phyloP scores from a whole-genome alignment of 2,888 invertebrate genomes.

The Melieria omissa region DNA sequence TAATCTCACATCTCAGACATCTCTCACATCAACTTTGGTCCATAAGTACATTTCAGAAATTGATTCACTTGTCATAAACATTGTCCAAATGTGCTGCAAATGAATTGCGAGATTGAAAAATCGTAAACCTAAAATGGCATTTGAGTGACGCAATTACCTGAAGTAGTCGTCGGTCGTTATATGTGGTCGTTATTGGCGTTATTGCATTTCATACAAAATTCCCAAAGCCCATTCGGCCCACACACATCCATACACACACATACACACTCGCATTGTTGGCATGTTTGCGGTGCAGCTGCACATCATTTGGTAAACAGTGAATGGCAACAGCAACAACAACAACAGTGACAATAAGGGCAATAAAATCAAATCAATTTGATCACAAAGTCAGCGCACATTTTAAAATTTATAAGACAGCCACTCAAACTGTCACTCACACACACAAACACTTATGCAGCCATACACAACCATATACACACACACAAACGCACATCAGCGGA shows the following conservation, averaged over 20 bases:
- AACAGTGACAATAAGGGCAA: not conserved
- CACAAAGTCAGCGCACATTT: not conserved
- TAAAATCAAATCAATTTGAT: conserved; percentile 4
- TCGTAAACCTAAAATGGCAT: too few relatives aligned
- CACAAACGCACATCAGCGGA: not conserved
- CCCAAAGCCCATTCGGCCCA: conserved; percentile 32
- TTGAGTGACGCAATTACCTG: too few relatives aligned
- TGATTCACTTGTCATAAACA: too few relatives aligned
- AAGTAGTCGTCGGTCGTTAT: too few relatives aligned
- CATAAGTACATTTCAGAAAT: too few relatives aligned
- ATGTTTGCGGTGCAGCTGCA: not conserved
- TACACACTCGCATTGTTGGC: not conserved
- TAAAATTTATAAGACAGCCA: not conserved
- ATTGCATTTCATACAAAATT: too few relatives aligned
- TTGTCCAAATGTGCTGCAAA: too few relatives aligned
- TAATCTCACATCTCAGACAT: too few relatives aligned
- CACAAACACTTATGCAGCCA: not conserved
- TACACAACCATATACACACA: not conserved
- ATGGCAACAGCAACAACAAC: not conserved
- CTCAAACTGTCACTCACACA: not conserved
- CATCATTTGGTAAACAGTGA: not conserved
- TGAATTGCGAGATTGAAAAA: too few relatives aligned
- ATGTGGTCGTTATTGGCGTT: too few relatives aligned
- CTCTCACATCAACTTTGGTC: too few relatives aligned
- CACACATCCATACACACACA: conserved; percentile 38